Conservation (phyloP, 2,797 vertebrate species). For the Fistularia tabacaria region DNA sequence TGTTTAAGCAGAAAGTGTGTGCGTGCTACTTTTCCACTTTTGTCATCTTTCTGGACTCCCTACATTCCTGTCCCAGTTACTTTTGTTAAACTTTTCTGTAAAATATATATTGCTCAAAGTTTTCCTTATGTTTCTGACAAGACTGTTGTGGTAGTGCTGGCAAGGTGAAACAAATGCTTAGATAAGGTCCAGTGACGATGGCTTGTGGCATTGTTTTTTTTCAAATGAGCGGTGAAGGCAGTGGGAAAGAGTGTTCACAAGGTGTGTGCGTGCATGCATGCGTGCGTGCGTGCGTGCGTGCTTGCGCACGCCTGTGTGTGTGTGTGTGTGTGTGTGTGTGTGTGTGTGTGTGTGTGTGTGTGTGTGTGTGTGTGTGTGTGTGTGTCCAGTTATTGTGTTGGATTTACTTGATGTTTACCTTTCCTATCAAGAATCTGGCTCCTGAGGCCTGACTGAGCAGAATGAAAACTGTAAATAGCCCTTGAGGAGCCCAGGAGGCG, state of each 20-base stretch:
- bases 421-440: slow-evolving; percentile 52
- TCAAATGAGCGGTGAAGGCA: slow-evolving; percentile 27
- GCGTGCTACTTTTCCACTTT: slow-evolving; percentile 20
- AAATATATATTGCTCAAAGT: slow-evolving; percentile 9
- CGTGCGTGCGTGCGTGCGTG: no score
- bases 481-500: slow-evolving; percentile 43
- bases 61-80: background rate
- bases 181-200: slow-evolving; percentile 16
- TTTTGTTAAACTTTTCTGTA: slow-evolving; percentile 25
- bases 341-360: background rate
- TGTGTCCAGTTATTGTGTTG: slow-evolving; percentile 15
- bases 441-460: slow-evolving; percentile 53
- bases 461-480: slow-evolving; percentile 61
- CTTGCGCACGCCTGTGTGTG: no score
- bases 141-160: slow-evolving; percentile 28
- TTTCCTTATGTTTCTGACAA: slow-evolving; percentile 3
- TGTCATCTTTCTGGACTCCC: background rate
- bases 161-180: slow-evolving; percentile 27
- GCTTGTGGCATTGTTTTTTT: slow-evolving; percentile 11
- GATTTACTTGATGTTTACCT: slow-evolving; percentile 50
- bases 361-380: slow-evolving; percentile 1
- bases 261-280: background rate
- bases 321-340: background rate
- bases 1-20: slow-evolving; percentile 42
- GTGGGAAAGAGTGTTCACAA: slow-evolving; percentile 10